Base-by-base conservation (phyloP, 2,113 vertebrate species). In the Paralichthys olivaceus region DNA sequence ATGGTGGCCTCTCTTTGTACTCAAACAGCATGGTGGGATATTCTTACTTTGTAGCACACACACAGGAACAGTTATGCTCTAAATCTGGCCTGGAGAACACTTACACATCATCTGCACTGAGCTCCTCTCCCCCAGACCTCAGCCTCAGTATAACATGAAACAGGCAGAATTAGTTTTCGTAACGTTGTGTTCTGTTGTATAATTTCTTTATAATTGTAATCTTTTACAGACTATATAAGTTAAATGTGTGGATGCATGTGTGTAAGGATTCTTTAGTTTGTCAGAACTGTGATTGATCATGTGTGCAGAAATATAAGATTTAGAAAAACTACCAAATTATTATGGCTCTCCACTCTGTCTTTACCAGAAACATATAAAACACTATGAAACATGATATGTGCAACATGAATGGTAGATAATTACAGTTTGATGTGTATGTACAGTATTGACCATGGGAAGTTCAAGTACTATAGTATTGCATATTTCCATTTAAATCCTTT, bases 31-130 rank as follows among this genome's bases (percentile, higher is more conserved):
- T 9, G 22, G 4, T 12, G 22, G 20, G 61, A 68, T 71, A 40
- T 57, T 56, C 80, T 60, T 43, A 34, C 54, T 64, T 47, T 68
- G 45, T 4, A 56, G 40, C 43, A 72, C 25, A 74, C 25, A 49
- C 26, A 65, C 17, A 73, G 54, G 28, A 73, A 61, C 58, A 65
- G 55, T 61, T 26, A 28, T 26, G 34, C 6, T 74, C 11, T 2
- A 73, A 54, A 79, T 62, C 4, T 51, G 29, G 25, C 61, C 62
- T 69, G 62, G 37, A 65, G 45, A 79, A 49, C 59, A 61, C 17
- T 69, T 66, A 67, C 60, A 56, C 43, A 56, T 69, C 57, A 51
- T 69, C 43, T 61, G 23, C 62, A 49, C 19, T 17, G 7, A 49
- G 47, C 47, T 49, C 43, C 43, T 45, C 43, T 45, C 15, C 13